phyloP scores from a whole-genome alignment of 2,888 invertebrate species.

The Aspidiotus rigidus region DNA sequence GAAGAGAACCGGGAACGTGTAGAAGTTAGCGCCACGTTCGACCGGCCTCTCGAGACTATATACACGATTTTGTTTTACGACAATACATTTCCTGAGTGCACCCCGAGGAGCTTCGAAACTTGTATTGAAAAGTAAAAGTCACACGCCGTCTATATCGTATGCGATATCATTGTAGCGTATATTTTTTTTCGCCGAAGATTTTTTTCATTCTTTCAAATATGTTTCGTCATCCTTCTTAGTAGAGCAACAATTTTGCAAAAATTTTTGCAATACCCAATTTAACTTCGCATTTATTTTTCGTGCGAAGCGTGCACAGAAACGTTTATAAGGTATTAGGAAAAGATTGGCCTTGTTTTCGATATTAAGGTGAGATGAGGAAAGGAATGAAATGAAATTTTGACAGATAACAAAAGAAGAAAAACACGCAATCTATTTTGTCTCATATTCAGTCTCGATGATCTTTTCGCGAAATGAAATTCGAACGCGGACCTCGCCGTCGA shows the following conservation, averaged over 20 bases:
- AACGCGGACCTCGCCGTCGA: too few species aligned
- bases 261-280: background rate
- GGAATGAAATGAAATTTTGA: too few species aligned
- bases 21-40: slow-evolving; percentile 32
- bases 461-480: too few species aligned
- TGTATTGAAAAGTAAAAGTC: slow-evolving; percentile 31
- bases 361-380: too few species aligned
- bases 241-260: background rate
- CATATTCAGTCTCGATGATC: too few species aligned
- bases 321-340: background rate
- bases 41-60: slow-evolving; percentile 32
- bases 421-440: too few species aligned
- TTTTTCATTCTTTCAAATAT: slow-evolving; percentile 9
- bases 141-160: slow-evolving; percentile 18
- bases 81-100: slow-evolving; percentile 33
- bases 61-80: slow-evolving; percentile 33
- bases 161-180: slow-evolving; percentile 21
- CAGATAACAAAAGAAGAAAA: too few species aligned
- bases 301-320: background rate
- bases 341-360: too few species aligned
- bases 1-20: slow-evolving; percentile 24
- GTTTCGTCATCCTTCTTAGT: background rate
- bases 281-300: background rate
- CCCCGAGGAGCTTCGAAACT: slow-evolving; percentile 27
- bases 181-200: background rate